phyloP scores from a whole-genome alignment of 2,113 vertebrate species.

The Andinoacara biseriatus region DNA sequence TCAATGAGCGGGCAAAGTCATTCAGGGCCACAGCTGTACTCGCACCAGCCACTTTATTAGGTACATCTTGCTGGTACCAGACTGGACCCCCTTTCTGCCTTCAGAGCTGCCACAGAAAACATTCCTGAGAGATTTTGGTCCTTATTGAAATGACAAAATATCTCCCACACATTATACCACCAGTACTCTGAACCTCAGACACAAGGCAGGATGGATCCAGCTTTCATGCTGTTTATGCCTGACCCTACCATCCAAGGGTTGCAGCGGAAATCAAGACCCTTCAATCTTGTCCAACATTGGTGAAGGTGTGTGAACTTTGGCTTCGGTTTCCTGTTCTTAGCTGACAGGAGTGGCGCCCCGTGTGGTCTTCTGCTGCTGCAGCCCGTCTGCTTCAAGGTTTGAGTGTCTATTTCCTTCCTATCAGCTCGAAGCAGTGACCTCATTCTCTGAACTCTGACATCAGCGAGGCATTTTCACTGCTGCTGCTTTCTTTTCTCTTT shows the following conservation, averaged over 20 bases:
- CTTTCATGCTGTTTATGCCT: background rate
- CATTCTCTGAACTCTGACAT: background rate
- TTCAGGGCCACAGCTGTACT: background rate
- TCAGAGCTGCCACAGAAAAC: background rate
- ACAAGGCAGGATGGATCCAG: background rate
- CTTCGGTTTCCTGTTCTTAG: fast-evolving
- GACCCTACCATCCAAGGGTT: background rate
- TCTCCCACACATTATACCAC: background rate
- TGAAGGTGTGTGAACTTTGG: background rate
- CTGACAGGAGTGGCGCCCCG: fast-evolving
- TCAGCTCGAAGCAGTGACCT: fast-evolving
- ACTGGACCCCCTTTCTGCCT: background rate
- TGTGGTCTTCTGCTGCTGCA: background rate
- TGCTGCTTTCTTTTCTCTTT: background rate
- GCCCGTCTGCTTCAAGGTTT: background rate
- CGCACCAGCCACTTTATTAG: background rate
- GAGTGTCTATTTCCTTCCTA: background rate
- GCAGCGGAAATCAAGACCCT: fast-evolving
- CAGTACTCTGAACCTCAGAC: background rate
- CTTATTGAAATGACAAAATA: background rate
- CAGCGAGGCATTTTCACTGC: fast-evolving
- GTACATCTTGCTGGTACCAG: background rate
- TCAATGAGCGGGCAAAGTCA: fast-evolving
- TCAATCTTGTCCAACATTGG: fast-evolving
- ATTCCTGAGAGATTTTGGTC: too few relatives aligned